Evolutionary conservation across 2,888 invertebrate species (phyloP), one percentile per base, ranked within the genome.

Genomic region (Augochlorella aurata): DNA sequence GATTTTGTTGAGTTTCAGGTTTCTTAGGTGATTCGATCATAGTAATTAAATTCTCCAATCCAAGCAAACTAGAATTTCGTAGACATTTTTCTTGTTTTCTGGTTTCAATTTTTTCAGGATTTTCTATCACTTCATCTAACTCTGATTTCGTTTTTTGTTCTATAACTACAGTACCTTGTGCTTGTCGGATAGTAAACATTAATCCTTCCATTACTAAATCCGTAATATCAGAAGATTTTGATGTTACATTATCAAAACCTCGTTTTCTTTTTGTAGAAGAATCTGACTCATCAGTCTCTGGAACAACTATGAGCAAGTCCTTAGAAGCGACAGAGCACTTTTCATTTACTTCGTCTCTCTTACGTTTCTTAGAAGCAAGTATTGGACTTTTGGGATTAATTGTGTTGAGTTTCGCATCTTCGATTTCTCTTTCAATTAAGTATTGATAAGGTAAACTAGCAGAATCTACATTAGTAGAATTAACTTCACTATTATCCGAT

Each of bases 131-230:
- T 47, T 93, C 93, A 61, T 93, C 93, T 10, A 92, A 71, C 66
- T 93, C 93, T 7, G 92, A 87, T 82, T 93, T 92, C 0, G 93
- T 93, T 65, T 90, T 93, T 69, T 93, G 93, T 74, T 93, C 93
- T 38, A 93, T 91, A 8, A 93, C 92, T 0, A 93, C 89, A 12
- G 90, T 91, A 45, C 92, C 92, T 54, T 91, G 85, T 44, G 91
- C 93, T 61, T 93, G 92, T 18, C 92, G 88, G 44, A 93, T 92
- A 0, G 93, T 93, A 47, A 93, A 92, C 93, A 93, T 93, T n/a
- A 92, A 77, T 18, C 93, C 93, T 73, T 93, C 92, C 93, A 93
- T 93, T n/a, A 93, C 93, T 70, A 92, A 88, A 81, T 93, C 91
- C 2, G 93, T 93, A 75, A 93, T 93, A 69, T 93, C 88, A 29